Percentiles rank a stretch among this genome's conserved stretches.
Evolutionary conservation across 2,113 vertebrate genomes (phyloP).

Genomic region (Hypomesus transpacificus): DNA sequence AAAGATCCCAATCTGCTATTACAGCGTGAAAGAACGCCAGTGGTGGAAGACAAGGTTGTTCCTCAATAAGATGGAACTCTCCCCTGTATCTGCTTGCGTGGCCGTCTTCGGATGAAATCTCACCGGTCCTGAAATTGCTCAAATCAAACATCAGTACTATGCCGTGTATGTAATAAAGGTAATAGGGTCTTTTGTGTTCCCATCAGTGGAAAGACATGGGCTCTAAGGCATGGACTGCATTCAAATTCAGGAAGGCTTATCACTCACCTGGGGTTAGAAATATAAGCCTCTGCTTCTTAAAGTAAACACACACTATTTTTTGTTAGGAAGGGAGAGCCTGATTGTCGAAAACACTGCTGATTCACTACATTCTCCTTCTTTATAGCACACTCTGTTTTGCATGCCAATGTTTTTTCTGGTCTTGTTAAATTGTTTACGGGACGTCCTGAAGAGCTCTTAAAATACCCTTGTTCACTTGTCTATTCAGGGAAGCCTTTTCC

Average conservation of each 20-base stretch:
- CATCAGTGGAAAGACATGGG: not conserved
- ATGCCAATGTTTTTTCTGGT: not conserved
- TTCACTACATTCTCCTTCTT: constrained; percentile 1
- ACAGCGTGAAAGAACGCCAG: constrained; percentile 36
- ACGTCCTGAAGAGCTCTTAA: constrained; percentile 32
- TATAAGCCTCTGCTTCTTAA: not conserved
- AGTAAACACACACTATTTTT: not conserved
- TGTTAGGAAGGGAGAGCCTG: too few species aligned
- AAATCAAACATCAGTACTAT: constrained; percentile 5
- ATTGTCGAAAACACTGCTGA: not conserved
- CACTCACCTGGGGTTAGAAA: not conserved
- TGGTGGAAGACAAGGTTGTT: not conserved
- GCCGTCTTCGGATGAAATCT: constrained; percentile 7
- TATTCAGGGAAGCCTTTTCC: constrained; percentile 20
- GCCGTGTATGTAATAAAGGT: constrained; percentile 11
- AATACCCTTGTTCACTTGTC: constrained; percentile 22
- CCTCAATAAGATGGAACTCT: constrained; percentile 24
- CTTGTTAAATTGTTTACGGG: constrained; percentile 31
- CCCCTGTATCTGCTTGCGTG: constrained; percentile 33
- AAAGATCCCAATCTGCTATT: constrained; percentile 44
- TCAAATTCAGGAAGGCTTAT: not conserved
- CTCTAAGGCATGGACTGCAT: not conserved
- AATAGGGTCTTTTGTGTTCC: constrained; percentile 14
- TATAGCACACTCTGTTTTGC: not conserved
- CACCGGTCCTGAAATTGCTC: not conserved